Evolutionary conservation across 2,888 invertebrate species (phyloP).

Genomic region (Zygaena filipendulae): DNA sequence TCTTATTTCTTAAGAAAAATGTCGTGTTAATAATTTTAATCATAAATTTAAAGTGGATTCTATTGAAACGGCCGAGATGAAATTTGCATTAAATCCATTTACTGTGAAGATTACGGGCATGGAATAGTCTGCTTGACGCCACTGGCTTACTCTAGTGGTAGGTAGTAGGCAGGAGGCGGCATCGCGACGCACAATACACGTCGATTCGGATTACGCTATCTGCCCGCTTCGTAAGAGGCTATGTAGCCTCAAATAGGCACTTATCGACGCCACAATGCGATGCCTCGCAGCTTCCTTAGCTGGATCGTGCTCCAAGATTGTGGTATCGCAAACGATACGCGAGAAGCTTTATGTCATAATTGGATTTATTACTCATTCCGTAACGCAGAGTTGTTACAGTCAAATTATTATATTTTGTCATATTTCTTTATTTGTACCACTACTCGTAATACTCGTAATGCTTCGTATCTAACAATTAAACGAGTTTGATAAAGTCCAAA

Average conservation of each 20-base stretch:
- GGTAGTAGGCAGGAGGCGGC: slow-evolving; percentile 28
- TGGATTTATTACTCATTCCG: slow-evolving; percentile 49
- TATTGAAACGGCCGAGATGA: slow-evolving; percentile 36
- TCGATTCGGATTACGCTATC: slow-evolving; percentile 58
- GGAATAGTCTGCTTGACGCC: slow-evolving; percentile 39
- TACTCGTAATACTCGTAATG: no score
- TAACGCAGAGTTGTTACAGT: no score
- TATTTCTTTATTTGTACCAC: no score
- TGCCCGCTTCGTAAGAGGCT: slow-evolving; percentile 37
- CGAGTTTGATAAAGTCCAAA: no score
- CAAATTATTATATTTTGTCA: no score
- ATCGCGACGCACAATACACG: slow-evolving; percentile 50
- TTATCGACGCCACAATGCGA: slow-evolving; percentile 52
- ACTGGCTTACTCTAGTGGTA: slow-evolving; percentile 24
- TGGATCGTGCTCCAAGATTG: slow-evolving; percentile 46
- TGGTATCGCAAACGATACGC: slow-evolving; percentile 44
- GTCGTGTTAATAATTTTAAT: no score
- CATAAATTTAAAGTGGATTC: no score
- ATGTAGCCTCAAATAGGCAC: slow-evolving; percentile 55
- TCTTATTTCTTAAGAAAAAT: no score
- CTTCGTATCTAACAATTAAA: no score
- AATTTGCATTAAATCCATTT: slow-evolving; percentile 60
- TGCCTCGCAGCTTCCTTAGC: slow-evolving; percentile 46
- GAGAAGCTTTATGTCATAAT: slow-evolving; percentile 48
- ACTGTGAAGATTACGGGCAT: slow-evolving; percentile 44